These are phyloP conservation scores for Tenthredo livida DNA, from an alignment of 2,888 invertebrate genomes.

Conservation along the genomic window DNA sequence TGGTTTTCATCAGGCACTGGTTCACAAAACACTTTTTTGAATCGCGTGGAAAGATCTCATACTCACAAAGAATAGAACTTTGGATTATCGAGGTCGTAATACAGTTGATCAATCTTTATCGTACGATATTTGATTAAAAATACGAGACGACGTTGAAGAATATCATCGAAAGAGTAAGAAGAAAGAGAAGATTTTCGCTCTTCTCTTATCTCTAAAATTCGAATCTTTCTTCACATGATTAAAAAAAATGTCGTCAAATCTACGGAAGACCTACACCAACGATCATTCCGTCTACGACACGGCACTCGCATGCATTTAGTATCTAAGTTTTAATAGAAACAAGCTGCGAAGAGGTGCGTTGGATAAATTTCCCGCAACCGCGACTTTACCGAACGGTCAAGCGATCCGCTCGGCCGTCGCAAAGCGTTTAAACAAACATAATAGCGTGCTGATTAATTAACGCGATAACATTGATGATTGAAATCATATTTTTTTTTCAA, in stretches of 20 bases:
- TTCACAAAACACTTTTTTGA: constrained; percentile 11
- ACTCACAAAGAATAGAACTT: neutral
- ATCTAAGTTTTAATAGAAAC: neutral
- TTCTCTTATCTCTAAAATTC: neutral
- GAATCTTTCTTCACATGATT: neutral
- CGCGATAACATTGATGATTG: neutral
- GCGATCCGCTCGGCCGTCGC: neutral
- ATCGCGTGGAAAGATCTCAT: neutral
- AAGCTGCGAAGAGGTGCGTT: neutral
- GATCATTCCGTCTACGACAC: neutral
- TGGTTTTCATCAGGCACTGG: neutral
- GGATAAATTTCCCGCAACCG: neutral
- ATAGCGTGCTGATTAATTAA: neutral
- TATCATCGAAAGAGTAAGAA: neutral
- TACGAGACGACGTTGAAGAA: neutral
- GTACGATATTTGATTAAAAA: neutral
- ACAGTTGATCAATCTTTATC: constrained; percentile 12
- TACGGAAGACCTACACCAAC: neutral
- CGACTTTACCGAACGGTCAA: constrained; percentile 16
- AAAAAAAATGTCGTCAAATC: neutral
- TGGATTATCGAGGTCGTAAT: neutral
- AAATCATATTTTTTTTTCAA: neutral
- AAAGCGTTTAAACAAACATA: neutral
- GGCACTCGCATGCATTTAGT: neutral
- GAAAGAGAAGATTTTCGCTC: neutral